Base-by-base conservation (phyloP, 2,797 vertebrate species). In the Arctocebus calabarensis region DNA sequence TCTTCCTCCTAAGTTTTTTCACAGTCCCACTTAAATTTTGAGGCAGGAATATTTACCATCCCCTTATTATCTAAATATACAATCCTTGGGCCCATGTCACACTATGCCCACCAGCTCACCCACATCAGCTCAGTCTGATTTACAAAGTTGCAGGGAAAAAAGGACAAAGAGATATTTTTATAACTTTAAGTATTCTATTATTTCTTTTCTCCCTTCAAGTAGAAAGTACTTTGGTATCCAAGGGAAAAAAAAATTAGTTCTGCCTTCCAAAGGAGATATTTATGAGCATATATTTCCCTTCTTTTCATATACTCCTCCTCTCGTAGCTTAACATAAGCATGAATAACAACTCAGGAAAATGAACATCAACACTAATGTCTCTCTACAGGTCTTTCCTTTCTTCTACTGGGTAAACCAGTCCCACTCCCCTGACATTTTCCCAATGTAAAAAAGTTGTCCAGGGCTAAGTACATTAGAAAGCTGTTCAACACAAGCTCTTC, bases 231-330 rank as follows among this genome's bases (percentile, higher is more conserved):
- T n/a, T 81, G 25, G 29, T 93, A 79, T 71, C 52, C 34, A 32
- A 25, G 14, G 13, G 29, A 11, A 14, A 7, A 27, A n/a, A 84
- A 17, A 27, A 37, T 32, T n/a, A 23, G 23, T 57, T 71, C 73
- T 90, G 8, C 66, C 57, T 77, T 82, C 48, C 23, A 79, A 87
- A 90, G 23, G 83, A 86, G 13, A 82, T 12, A 61, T 89, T 68
- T 55, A 27, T 29, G 37, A n/a, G 13, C 13, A 75, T 66, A 19
- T 32, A 29, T 23, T 88, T 55, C n/a, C 68, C 19, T 71, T 37
- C 84, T 79, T 37, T 77, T 52, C 64, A 84, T 5, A 14, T 62
- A 81, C 3, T 90, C 86, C 86, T 82, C 93, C 94, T 75, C 68
- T 32, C 37, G n/a, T 62, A 79, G 74, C 20, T 43, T 84, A 27